Conservation (phyloP, 1,140 invertebrate species). For the Tetranychus cinnabarinus region DNA sequence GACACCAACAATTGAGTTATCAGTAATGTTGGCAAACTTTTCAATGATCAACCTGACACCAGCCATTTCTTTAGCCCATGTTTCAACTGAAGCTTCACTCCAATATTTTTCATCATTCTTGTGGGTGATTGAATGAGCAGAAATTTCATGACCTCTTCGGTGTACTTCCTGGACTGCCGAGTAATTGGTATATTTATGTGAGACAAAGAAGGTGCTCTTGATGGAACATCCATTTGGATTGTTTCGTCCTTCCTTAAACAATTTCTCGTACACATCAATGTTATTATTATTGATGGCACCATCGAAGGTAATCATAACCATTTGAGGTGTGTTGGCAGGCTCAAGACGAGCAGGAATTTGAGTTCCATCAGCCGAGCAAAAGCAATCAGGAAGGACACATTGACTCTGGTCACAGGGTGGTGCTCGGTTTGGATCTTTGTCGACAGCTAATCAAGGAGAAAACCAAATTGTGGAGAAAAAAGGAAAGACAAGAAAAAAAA, state of each 20-base stretch:
- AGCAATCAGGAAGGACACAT: conserved; percentile 77
- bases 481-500: too few relatives aligned
- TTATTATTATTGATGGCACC: conserved; percentile 92
- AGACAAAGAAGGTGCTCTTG: conserved; percentile 91
- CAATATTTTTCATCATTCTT: conserved; percentile 80
- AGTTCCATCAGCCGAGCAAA: conserved; percentile 64
- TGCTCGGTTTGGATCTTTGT: conserved; percentile 77
- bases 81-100: conserved; percentile 72
- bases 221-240: conserved; percentile 93
- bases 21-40: conserved; percentile 73
- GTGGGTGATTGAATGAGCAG: conserved; percentile 86
- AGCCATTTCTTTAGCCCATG: conserved; percentile 90
- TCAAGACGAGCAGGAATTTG: conserved; percentile 20
- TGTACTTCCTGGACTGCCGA: conserved; percentile 84
- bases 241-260: conserved; percentile 67
- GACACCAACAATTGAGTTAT: conserved; percentile 78
- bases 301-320: conserved; percentile 90
- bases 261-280: conserved; percentile 79
- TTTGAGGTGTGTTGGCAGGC: conserved; percentile 41
- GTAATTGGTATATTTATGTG: conserved; percentile 93
- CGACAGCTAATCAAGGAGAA: conserved; percentile 15
- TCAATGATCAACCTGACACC: conserved; percentile 78
- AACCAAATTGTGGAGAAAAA: not conserved
- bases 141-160: conserved; percentile 83
- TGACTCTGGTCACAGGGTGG: conserved; percentile 64